Evolutionary conservation across 2,888 invertebrate genomes (phyloP).

Genomic region (Ormyrus pomaceus): DNA sequence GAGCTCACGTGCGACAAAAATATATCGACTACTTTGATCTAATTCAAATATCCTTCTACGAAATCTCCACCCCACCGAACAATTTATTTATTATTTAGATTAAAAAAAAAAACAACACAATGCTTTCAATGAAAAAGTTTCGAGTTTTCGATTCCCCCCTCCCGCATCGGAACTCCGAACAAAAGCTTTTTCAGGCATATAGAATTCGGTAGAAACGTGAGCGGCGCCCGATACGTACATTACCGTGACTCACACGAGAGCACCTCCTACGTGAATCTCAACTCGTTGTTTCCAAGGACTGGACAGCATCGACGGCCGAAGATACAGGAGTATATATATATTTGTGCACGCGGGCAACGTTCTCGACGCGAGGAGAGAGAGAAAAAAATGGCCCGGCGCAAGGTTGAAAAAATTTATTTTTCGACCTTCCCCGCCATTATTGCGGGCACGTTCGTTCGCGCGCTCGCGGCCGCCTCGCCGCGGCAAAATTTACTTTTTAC

Average conservation of each 20-base stretch:
- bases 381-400: constrained; percentile 2
- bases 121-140: constrained; percentile 2
- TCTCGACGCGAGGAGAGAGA: not conserved
- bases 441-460: not conserved
- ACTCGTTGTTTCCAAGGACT: constrained; percentile 45
- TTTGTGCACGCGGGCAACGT: constrained; percentile 13
- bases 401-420: constrained; percentile 32
- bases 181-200: constrained; percentile 25
- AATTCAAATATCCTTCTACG: constrained; percentile 12
- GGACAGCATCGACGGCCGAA: not conserved
- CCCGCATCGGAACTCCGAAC: not conserved
- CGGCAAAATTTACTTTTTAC: not conserved
- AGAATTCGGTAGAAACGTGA: constrained; percentile 40
- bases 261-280: constrained; percentile 52
- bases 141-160: constrained; percentile 8
- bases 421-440: constrained; percentile 26
- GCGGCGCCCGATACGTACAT: constrained; percentile 25
- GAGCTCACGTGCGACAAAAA: constrained; percentile 13
- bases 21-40: not conserved
- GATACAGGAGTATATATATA: not conserved
- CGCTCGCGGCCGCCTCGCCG: no score
- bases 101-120: not conserved
- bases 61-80: not conserved
- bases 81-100: not conserved
- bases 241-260: constrained; percentile 41